Evolutionary conservation across 2,797 vertebrate genomes (phyloP).

Genomic region (Amazona ochrocephala): DNA sequence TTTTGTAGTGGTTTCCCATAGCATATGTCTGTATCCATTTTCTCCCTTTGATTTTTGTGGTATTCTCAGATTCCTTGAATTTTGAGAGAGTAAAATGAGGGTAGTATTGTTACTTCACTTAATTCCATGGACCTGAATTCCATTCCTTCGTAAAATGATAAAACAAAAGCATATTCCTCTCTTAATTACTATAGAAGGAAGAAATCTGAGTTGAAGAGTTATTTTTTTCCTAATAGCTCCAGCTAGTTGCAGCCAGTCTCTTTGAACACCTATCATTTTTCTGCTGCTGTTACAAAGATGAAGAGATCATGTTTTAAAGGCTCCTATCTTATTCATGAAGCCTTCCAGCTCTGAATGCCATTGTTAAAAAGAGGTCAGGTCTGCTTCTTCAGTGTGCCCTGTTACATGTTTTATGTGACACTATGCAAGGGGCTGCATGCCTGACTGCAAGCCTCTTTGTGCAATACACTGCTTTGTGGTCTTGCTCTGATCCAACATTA

Average conservation of each 20-base stretch:
- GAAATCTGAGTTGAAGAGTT: not conserved
- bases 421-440: not conserved
- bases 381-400: accelerated
- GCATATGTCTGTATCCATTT: not conserved
- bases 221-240: not conserved
- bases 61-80: not conserved
- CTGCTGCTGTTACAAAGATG: not conserved
- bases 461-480: not conserved
- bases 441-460: not conserved
- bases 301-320: not conserved
- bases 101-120: not conserved
- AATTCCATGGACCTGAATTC: not conserved
- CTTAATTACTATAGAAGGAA: not conserved
- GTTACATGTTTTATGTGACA: not conserved
- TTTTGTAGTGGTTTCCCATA: not conserved
- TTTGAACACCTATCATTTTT: not conserved
- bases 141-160: not conserved
- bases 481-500: not conserved
- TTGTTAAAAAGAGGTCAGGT: not conserved
- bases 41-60: not conserved
- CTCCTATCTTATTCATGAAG: not conserved
- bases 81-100: not conserved
- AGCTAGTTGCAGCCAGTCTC: not conserved
- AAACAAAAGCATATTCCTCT: not conserved
- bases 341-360: not conserved